Evolutionary conservation across 1,140 invertebrate species (phyloP), one percentile per base, ranked within the genome.

Genomic region (Micrasema minimum): DNA sequence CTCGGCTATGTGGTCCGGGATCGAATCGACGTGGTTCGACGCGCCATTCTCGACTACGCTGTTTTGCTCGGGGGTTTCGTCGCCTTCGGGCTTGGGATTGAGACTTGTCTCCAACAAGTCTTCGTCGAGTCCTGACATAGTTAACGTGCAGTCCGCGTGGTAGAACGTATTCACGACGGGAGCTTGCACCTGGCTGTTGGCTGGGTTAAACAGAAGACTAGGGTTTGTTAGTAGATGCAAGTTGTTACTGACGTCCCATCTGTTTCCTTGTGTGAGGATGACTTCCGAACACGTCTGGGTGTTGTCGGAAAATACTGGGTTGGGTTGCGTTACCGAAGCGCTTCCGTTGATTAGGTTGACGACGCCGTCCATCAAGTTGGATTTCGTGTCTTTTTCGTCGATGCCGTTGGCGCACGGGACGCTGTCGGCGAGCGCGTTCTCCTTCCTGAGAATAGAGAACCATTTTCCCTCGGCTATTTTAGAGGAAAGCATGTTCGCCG

Each of bases 201-300:
- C 22, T 65, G 78, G 77, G 31, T 46, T 67, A 80, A 86, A 87
- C 75, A 84, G 81, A n/a, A 83, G 38, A 73, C 79, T 82, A 0
- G 86, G 86, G 57, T 87, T 85, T 51, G 85, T 84, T 23, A 87
- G 78, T 64, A 87, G 80, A 46, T 87, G 85, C 26, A 86, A 77
- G 69, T 87, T 88, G 53, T 88, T 88, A 0, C 85, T 85, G 10
- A 88, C 81, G 66, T 88, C 87, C 87, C 87, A 88, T 11, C 85
- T 83, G 77, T 88, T 85, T 0, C 87, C 87, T 75, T 88, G 86
- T 22, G 83, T 79, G 69, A 86, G 77, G 0, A 86, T 73, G 7
- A 85, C 79, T 31, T 86, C 82, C 0, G 80, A 79, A 68, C 87
- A 88, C 0, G 80, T 81, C 23, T 81, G 79, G n/a, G 79, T 79